Percentiles rank a stretch among this genome's conserved stretches.
These are phyloP conservation scores for Polyergus mexicanus DNA, from an alignment of 1,140 invertebrate genomes.

Conservation along the genomic window DNA sequence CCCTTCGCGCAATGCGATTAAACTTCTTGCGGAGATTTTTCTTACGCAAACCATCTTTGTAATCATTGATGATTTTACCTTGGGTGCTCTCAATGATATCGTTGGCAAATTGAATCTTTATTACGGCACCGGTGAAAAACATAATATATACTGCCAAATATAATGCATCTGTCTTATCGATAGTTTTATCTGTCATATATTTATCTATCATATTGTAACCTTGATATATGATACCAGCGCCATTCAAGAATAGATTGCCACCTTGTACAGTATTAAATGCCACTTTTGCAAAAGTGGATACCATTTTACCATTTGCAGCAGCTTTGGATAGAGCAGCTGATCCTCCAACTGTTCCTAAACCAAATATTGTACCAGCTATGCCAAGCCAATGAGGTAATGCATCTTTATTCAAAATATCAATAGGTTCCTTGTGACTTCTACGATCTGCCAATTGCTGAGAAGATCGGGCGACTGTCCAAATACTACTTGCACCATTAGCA, in stretches of 20 bases:
- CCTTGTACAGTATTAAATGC: constrained; percentile 70
- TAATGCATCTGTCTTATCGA: constrained; percentile 47
- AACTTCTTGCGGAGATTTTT: constrained; percentile 74
- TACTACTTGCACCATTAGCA: constrained; percentile 23
- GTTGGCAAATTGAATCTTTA: constrained; percentile 70
- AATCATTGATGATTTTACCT: constrained; percentile 71
- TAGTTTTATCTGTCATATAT: constrained; percentile 26
- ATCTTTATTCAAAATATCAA: constrained; percentile 56
- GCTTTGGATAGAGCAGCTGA: constrained; percentile 58
- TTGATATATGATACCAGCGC: constrained; percentile 56
- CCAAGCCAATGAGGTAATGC: constrained; percentile 71
- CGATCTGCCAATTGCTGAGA: constrained; percentile 70
- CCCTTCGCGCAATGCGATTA: constrained; percentile 63
- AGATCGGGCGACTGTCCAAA: constrained; percentile 70
- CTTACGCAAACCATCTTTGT: constrained; percentile 62
- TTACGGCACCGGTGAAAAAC: constrained; percentile 67
- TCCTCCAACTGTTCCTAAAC: constrained; percentile 63
- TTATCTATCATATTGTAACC: constrained; percentile 59
- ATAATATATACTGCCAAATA: constrained; percentile 67
- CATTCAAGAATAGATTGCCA: constrained; percentile 69
- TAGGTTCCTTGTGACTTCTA: constrained; percentile 70
- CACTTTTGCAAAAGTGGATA: constrained; percentile 49
- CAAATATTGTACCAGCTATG: constrained; percentile 60
- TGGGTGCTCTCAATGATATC: constrained; percentile 70
- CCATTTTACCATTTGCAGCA: constrained; percentile 52